Conservation (phyloP, 2,888 invertebrate genomes). For the Synergus gifuensis region DNA sequence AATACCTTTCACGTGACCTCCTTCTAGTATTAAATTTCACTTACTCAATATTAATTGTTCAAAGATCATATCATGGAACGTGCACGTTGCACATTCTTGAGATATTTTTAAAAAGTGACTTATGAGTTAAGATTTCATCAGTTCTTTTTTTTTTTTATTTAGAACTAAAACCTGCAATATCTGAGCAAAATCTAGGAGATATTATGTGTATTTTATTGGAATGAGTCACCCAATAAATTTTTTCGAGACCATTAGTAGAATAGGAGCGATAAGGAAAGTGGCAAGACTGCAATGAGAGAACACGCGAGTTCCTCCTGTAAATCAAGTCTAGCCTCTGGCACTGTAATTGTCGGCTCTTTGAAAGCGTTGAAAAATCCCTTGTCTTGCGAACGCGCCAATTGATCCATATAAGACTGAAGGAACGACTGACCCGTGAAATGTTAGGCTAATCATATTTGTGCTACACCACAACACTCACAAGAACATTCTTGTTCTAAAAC, state of each 20-base stretch:
- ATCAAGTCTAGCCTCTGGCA: slow-evolving; percentile 66
- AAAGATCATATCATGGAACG: slow-evolving; percentile 7
- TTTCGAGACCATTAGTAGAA: slow-evolving; percentile 13
- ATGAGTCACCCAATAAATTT: neutral
- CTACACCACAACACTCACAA: neutral
- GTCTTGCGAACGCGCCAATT: slow-evolving; percentile 31
- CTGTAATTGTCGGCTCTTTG: slow-evolving; percentile 65
- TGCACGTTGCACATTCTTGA: neutral
- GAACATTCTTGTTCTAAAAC: neutral
- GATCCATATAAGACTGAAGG: slow-evolving; percentile 25
- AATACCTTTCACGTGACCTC: slow-evolving; percentile 4
- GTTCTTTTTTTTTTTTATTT: neutral
- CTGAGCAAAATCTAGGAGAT: neutral
- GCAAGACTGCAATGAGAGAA: neutral
- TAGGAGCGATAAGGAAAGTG: slow-evolving; percentile 5
- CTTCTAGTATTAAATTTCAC: slow-evolving; percentile 1
- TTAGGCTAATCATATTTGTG: neutral
- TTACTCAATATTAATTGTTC: slow-evolving; percentile 6
- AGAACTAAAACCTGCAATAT: slow-evolving; percentile 7
- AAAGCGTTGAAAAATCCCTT: slow-evolving; percentile 25
- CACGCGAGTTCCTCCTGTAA: slow-evolving; percentile 56
- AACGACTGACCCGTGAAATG: slow-evolving; percentile 29
- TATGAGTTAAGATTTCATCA: neutral
- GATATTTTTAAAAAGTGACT: neutral
- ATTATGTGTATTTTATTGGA: slow-evolving; percentile 16